These are phyloP conservation scores for Odiellus spinosus DNA, from an alignment of 2,888 invertebrate species.

Conservation along the genomic window DNA sequence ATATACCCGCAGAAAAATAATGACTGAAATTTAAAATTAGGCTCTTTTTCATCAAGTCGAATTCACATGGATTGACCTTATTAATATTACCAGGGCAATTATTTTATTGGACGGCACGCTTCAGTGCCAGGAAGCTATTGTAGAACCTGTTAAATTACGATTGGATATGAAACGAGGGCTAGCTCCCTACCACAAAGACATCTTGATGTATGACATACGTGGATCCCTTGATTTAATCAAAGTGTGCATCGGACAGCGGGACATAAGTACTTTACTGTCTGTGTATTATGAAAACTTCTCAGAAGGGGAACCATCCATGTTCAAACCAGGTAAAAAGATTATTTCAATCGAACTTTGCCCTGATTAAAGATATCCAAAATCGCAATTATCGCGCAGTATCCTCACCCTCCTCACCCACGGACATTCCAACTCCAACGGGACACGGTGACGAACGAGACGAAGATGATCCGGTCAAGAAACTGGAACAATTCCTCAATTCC, in stretches of 20 bases:
- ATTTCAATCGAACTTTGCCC: not conserved
- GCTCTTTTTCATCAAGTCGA: no score
- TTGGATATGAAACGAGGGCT: constrained; percentile 53
- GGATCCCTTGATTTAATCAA: constrained; percentile 46
- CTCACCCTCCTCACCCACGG: constrained; percentile 14
- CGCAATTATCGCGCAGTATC: constrained; percentile 1
- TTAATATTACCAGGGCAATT: constrained; percentile 24
- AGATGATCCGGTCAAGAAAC: constrained; percentile 38
- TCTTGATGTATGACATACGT: constrained; percentile 43
- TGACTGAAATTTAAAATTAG: no score
- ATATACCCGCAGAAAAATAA: no score
- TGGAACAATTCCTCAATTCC: constrained; percentile 56
- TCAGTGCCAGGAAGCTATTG: constrained; percentile 55
- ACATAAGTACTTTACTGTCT: constrained; percentile 50
- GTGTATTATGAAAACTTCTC: constrained; percentile 39
- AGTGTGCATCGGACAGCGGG: constrained; percentile 50
- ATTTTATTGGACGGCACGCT: constrained; percentile 46
- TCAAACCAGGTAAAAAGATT: constrained; percentile 17
- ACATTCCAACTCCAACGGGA: constrained; percentile 14
- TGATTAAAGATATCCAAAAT: not conserved
- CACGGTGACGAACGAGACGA: constrained; percentile 5
- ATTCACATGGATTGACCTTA: no score
- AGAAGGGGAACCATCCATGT: constrained; percentile 9
- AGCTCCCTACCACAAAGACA: constrained; percentile 31
- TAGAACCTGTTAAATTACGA: constrained; percentile 53